A percentile compares a stretch with the other conserved stretches of the same genome.
Evolutionary conservation across 2,888 invertebrate species (phyloP).

Genomic region (Seira musarum): DNA sequence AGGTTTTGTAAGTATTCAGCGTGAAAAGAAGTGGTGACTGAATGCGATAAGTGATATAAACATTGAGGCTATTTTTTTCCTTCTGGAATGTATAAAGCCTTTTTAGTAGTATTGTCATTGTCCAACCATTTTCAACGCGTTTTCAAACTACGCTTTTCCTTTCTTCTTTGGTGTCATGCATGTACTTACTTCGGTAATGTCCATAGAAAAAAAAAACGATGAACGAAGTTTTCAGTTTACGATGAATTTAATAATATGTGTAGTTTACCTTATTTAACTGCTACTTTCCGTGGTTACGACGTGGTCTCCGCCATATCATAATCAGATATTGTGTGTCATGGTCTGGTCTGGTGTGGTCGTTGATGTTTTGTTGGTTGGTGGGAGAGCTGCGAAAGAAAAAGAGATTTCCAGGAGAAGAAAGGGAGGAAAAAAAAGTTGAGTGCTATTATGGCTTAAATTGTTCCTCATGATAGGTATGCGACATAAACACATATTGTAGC

Average conservation of each 20-base stretch:
- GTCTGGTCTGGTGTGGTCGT: too few relatives aligned
- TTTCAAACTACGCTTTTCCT: background rate
- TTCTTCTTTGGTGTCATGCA: background rate
- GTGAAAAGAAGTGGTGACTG: constrained; percentile 10
- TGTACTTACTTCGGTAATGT: background rate
- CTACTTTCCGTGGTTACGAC: constrained; percentile 40
- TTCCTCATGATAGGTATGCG: too few relatives aligned
- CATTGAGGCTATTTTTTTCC: background rate
- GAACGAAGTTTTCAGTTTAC: background rate
- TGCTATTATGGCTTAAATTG: too few relatives aligned
- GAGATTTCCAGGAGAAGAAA: background rate
- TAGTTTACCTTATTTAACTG: constrained; percentile 51
- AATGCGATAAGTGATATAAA: constrained; percentile 7
- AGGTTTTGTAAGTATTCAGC: constrained; percentile 4
- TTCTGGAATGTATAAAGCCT: background rate
- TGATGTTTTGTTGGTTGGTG: too few relatives aligned
- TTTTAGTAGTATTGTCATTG: background rate
- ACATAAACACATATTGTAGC: too few relatives aligned
- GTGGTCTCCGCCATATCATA: background rate
- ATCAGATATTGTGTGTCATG: background rate
- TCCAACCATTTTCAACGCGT: background rate
- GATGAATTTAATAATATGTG: constrained; percentile 24
- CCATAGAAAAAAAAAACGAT: background rate
- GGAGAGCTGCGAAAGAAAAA: background rate
- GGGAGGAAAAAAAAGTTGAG: background rate